phyloP scores from a whole-genome alignment of 2,888 invertebrate species.

The Heteromyza rotundicornis region DNA sequence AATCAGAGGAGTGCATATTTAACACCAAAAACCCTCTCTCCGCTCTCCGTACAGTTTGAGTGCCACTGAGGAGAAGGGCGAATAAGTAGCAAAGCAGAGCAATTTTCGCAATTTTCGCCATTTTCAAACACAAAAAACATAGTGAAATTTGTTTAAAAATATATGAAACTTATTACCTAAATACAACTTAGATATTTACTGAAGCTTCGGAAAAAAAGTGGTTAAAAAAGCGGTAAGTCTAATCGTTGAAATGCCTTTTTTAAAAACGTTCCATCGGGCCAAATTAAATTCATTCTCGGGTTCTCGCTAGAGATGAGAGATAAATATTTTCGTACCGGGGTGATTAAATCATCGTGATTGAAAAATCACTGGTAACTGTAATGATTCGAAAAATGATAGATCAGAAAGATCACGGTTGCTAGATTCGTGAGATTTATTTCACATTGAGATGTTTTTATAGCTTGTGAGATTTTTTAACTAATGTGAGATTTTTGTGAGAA shows the following conservation, averaged over 20 bases:
- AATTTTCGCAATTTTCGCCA: constrained; percentile 34
- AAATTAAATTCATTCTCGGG: not conserved
- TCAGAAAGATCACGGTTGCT: too few species aligned
- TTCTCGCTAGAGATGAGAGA: too few species aligned
- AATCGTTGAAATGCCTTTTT: constrained; percentile 22
- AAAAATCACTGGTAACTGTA: too few species aligned
- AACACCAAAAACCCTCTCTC: constrained; percentile 5
- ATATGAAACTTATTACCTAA: constrained; percentile 13
- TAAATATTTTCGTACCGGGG: too few species aligned
- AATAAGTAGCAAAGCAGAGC: constrained; percentile 37
- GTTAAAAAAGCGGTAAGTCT: constrained; percentile 14
- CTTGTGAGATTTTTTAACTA: too few species aligned
- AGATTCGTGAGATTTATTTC: too few species aligned
- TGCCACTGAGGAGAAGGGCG: constrained; percentile 30
- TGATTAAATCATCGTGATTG: too few species aligned
- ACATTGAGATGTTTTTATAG: too few species aligned
- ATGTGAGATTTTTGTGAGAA: too few species aligned
- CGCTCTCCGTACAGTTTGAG: constrained; percentile 27
- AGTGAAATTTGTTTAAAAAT: constrained; percentile 16
- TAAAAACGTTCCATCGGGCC: constrained; percentile 21
- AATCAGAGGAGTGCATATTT: too few species aligned
- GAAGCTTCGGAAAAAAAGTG: constrained; percentile 24
- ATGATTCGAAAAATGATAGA: too few species aligned
- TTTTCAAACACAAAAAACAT: constrained; percentile 28
- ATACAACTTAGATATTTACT: constrained; percentile 30